Conservation (phyloP, 2,113 vertebrate genomes). For the Synchiropus splendidus region DNA sequence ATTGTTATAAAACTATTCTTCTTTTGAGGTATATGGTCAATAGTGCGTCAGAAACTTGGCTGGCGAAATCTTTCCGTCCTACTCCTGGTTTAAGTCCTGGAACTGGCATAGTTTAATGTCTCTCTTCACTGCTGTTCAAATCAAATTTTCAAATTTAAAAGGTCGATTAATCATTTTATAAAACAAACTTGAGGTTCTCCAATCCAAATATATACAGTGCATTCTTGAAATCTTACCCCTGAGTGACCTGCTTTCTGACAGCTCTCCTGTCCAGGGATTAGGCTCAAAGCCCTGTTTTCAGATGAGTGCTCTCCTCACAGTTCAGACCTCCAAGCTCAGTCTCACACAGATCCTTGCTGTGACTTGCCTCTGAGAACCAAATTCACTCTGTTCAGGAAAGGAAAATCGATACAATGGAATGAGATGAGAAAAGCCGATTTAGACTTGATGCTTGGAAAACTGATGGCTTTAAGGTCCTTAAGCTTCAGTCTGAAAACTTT, state of each 20-base stretch:
- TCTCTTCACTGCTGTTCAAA: background rate
- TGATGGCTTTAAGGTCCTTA: too few relatives aligned
- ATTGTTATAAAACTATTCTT: too few relatives aligned
- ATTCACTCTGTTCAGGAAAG: slow-evolving; percentile 5
- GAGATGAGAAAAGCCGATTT: slow-evolving; percentile 5
- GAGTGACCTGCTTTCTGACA: slow-evolving; percentile 31
- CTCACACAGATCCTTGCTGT: slow-evolving; percentile 32
- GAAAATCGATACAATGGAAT: slow-evolving; percentile 1
- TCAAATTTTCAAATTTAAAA: too few relatives aligned
- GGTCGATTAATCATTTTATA: too few relatives aligned
- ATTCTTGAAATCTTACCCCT: slow-evolving; percentile 9
- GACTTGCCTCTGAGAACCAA: slow-evolving; percentile 20
- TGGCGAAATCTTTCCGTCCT: too few relatives aligned
- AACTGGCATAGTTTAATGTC: background rate
- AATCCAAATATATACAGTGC: background rate
- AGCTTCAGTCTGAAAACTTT: too few relatives aligned
- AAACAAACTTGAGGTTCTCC: slow-evolving; percentile 1
- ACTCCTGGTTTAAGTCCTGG: too few relatives aligned
- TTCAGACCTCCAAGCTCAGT: slow-evolving; percentile 24
- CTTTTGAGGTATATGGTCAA: too few relatives aligned
- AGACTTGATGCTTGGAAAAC: too few relatives aligned
- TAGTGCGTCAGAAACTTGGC: too few relatives aligned
- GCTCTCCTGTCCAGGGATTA: slow-evolving; percentile 53
- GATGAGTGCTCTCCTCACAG: slow-evolving; percentile 19
- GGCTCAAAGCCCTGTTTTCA: slow-evolving; percentile 33